Evolutionary conservation across 1,140 invertebrate species (phyloP).

Genomic region (Cardiocondyla obscurior): DNA sequence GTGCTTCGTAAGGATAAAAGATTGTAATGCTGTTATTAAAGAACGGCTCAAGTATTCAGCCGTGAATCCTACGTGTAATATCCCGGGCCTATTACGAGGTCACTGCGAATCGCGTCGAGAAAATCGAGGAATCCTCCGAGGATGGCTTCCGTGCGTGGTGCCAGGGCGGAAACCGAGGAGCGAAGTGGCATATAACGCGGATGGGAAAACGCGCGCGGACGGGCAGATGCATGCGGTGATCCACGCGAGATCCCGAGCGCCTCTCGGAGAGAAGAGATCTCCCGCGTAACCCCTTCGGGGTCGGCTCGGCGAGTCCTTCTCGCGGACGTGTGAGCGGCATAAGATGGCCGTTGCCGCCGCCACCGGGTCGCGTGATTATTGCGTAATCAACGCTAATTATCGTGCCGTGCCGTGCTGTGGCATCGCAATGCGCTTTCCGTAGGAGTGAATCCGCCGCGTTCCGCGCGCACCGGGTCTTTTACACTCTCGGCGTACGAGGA

Average conservation of each 20-base stretch:
- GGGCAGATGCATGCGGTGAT: conserved; percentile 16
- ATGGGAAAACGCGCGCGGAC: conserved; percentile 27
- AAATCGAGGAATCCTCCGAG: conserved; percentile 28
- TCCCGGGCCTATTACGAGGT: background rate
- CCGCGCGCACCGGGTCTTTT: background rate
- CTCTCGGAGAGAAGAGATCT: conserved; percentile 11
- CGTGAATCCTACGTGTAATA: background rate
- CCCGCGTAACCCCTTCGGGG: conserved; percentile 49
- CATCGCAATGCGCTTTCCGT: conserved; percentile 65
- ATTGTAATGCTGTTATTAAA: conserved; percentile 8
- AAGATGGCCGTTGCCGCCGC: conserved; percentile 50
- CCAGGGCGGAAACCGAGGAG: conserved; percentile 14
- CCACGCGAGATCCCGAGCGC: conserved; percentile 22
- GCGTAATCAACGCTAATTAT: conserved; percentile 76
- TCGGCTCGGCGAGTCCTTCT: conserved; percentile 21
- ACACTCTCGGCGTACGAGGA: background rate
- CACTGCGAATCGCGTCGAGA: conserved; percentile 17
- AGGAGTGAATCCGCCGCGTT: conserved; percentile 54
- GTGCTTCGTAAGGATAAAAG: background rate
- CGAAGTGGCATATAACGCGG: conserved; percentile 1
- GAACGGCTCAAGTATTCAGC: background rate
- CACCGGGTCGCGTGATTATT: conserved; percentile 68
- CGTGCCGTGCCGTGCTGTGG: conserved; percentile 68
- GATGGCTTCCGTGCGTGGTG: conserved; percentile 31
- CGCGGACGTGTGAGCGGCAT: conserved; percentile 47